Evolutionary conservation across 2,113 vertebrate genomes (phyloP), one percentile per base, ranked within the genome.

Genomic region (Trogon surrucura): DNA sequence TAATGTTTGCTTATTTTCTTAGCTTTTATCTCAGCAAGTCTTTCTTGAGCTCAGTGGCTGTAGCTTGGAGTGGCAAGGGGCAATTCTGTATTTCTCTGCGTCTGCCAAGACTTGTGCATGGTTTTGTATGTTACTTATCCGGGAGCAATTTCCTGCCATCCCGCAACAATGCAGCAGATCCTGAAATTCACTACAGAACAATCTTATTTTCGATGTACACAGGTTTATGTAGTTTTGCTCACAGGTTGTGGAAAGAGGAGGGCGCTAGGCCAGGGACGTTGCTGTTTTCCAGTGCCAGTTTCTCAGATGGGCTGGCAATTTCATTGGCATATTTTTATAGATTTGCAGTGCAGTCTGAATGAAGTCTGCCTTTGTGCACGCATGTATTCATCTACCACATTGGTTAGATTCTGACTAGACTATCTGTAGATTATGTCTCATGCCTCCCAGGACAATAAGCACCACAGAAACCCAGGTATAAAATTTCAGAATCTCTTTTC

Each of bases 1-100:
- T 97, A 93, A 97, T 92, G 70, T 62, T 83, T 85, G 72, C 74
- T 84, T 93, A 54, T 94, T 97, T 91, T 93, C 77, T 93, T 96
- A 70, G 51, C 90, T 88, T 94, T 93, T 93, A 84, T 87, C 78
- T 75, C 60, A 82, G 80, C 53, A 64, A 96, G 65, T 61, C 66
- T 85, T 79, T 80, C 75, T 85, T 70, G n/a, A 92, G 36, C 69
- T 91, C 75, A 26, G 32, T 60, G 79, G 54, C 69, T 85, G 58
- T 57, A 80, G 44, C 41, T 23, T 77, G 93, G 75, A 89, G 61
- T 89, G 34, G 73, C 62, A 89, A 96, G 80, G 91, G 72, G 75
- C 70, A 64, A 34, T 61, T 88, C 45, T 77, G 30, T 61, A 86
- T 81, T 85, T 96, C 67, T 53, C 32, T 66, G 57, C 16, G 16